Evolutionary conservation across 2,113 vertebrate species (phyloP).

Genomic region (Coptodon rendalli): DNA sequence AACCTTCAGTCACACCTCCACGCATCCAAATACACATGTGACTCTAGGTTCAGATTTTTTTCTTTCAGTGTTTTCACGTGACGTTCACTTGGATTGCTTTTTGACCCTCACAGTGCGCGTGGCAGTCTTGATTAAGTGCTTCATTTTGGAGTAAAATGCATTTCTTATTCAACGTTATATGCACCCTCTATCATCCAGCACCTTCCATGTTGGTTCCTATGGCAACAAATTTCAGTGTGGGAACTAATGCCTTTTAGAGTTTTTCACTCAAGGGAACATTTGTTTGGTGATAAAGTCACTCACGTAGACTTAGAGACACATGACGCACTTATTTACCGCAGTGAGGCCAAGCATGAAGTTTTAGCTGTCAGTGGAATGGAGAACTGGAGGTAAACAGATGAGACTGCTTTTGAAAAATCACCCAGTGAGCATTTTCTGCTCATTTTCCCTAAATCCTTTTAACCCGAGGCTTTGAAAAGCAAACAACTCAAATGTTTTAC

Average conservation of each 20-base stretch:
- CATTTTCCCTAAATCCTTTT: conserved; percentile 33
- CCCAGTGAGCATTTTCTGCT: conserved; percentile 3
- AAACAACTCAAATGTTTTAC: conserved; percentile 39
- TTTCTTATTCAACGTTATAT: background rate
- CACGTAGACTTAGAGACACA: background rate
- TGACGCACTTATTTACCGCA: background rate
- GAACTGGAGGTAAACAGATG: conserved; percentile 4
- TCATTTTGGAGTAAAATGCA: background rate
- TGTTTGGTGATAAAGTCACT: background rate
- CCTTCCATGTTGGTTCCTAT: conserved; percentile 38
- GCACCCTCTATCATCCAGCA: background rate
- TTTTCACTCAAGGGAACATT: background rate
- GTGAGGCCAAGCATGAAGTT: background rate
- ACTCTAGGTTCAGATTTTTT: background rate
- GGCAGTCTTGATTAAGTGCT: conserved; percentile 35
- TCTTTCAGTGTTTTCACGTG: background rate
- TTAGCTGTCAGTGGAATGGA: background rate
- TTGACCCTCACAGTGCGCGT: background rate
- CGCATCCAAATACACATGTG: background rate
- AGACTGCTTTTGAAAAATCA: background rate
- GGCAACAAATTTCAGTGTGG: conserved; percentile 19
- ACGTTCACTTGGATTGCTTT: background rate
- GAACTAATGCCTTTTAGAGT: background rate
- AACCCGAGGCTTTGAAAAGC: background rate
- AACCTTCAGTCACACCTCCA: background rate